These are phyloP conservation scores for Boulengeromyrus knoepffleri DNA, from an alignment of 2,113 vertebrate species.

Conservation along the genomic window DNA sequence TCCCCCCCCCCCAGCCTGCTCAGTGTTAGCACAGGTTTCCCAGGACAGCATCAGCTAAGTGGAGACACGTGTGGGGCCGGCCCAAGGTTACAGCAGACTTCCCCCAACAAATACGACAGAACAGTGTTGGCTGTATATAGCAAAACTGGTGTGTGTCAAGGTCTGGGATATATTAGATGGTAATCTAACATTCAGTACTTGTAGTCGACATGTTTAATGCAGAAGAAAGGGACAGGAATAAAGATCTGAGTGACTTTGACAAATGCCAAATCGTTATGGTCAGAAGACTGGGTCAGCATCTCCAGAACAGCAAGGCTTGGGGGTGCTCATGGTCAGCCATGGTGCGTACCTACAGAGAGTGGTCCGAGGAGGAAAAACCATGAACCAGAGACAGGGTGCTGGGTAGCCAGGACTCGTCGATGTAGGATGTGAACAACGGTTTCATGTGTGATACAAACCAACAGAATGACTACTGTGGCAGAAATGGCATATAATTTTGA, in stretches of 20 bases:
- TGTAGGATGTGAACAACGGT: not conserved
- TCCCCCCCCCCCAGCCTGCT: conserved; percentile 36
- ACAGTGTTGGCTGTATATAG: conserved; percentile 25
- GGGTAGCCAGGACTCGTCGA: not conserved
- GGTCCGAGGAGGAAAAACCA: not conserved
- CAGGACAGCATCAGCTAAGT: conserved; percentile 66
- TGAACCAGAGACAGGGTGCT: not conserved
- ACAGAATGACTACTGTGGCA: not conserved
- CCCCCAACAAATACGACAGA: conserved; percentile 55
- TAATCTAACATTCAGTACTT: not conserved
- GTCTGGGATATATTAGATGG: not conserved
- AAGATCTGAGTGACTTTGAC: not conserved
- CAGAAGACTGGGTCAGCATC: not conserved
- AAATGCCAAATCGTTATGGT: not conserved
- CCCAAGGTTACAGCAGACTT: conserved; percentile 52
- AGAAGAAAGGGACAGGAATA: not conserved
- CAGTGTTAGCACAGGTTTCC: conserved; percentile 55
- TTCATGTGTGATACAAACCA: not conserved
- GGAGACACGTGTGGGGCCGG: conserved; percentile 70
- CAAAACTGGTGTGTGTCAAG: not conserved
- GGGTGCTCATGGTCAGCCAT: not conserved
- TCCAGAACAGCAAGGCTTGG: not conserved
- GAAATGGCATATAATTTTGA: not conserved
- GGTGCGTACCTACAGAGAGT: not conserved
- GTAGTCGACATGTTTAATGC: not conserved